A percentile compares a stretch with the other conserved stretches of the same genome.
phyloP scores from a whole-genome alignment of 2,888 invertebrate genomes.

The Caenorhabditis japonica region DNA sequence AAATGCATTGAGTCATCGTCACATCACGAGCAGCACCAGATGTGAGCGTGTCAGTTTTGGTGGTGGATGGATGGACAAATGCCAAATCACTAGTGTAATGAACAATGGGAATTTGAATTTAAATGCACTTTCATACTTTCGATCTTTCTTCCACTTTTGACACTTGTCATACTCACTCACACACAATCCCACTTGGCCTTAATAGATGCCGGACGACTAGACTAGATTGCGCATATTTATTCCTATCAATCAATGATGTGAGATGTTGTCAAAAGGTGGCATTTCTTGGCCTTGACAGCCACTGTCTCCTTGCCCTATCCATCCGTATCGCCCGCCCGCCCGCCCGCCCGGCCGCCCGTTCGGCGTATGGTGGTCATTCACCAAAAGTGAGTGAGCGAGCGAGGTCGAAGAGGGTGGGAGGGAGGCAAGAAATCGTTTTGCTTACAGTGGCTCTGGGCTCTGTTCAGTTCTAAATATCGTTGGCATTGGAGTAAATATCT shows the following conservation, averaged over 20 bases:
- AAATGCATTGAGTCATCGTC: constrained; percentile 51
- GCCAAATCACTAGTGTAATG: too few relatives aligned
- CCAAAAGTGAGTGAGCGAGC: constrained; percentile 3
- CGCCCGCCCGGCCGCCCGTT: too few relatives aligned
- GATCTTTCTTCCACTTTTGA: too few relatives aligned
- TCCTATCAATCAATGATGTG: constrained; percentile 51
- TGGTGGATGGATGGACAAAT: constrained; percentile 16
- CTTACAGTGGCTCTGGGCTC: too few relatives aligned
- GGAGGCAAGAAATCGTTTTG: too few relatives aligned
- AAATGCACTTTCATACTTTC: too few relatives aligned
- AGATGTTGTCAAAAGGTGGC: constrained; percentile 52
- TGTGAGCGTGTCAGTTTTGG: constrained; percentile 50
- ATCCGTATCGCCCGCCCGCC: constrained; percentile 23
- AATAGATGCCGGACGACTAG: constrained; percentile 21
- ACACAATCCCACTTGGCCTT: constrained; percentile 33
- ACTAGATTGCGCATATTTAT: constrained; percentile 49
- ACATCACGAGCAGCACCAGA: constrained; percentile 37
- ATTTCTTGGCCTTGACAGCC: constrained; percentile 54
- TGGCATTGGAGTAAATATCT: too few relatives aligned
- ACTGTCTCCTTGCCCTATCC: constrained; percentile 24
- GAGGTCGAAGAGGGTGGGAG: constrained; percentile 24
- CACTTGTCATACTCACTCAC: neutral
- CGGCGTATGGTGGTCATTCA: constrained; percentile 41
- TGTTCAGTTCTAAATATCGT: too few relatives aligned
- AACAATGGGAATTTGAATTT: too few relatives aligned